These are phyloP conservation scores for Xyrauchen texanus DNA, from an alignment of 2,113 vertebrate species.

Conservation along the genomic window DNA sequence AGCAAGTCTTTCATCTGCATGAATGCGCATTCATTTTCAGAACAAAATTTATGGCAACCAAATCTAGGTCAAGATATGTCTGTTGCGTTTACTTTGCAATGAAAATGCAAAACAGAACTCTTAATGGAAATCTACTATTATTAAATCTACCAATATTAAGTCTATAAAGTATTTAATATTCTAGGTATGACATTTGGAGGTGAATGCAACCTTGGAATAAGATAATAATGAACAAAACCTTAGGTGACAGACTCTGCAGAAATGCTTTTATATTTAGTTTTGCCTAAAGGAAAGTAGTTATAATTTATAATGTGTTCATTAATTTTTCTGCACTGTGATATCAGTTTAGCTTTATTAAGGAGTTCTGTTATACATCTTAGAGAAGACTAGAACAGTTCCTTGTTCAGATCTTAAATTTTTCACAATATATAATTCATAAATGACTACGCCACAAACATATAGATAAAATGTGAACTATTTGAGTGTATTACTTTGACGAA, in stretches of 20 bases:
- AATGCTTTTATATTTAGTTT: constrained; percentile 14
- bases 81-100: background rate
- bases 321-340: constrained; percentile 20
- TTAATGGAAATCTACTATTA: background rate
- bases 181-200: background rate
- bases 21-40: background rate
- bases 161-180: background rate
- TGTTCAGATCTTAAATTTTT: no score
- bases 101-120: background rate
- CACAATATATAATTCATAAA: no score
- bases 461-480: no score
- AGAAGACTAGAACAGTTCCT: no score
- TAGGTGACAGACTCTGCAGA: constrained; percentile 2
- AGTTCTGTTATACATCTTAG: no score
- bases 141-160: background rate
- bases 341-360: constrained; percentile 21
- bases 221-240: constrained; percentile 13
- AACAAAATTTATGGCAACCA: background rate
- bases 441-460: no score
- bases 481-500: no score
- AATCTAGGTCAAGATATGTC: constrained; percentile 41
- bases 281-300: constrained; percentile 23
- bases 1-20: background rate
- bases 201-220: background rate
- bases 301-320: constrained; percentile 14